These are phyloP conservation scores for Gastrophysa polygoni DNA, from an alignment of 2,888 invertebrate species.

Conservation along the genomic window DNA sequence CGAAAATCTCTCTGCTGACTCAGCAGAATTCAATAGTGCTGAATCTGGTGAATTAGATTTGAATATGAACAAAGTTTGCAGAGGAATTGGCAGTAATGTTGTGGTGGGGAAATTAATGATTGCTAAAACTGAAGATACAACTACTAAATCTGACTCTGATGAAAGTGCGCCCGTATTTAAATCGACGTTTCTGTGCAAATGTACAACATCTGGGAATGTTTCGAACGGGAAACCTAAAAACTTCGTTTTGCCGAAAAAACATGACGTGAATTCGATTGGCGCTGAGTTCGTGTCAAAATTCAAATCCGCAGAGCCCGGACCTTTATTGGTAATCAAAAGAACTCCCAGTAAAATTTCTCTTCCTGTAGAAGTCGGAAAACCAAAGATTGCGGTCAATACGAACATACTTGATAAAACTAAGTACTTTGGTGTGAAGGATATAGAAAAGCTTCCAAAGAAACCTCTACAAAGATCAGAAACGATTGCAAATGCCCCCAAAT, in stretches of 20 bases:
- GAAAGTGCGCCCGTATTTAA: conserved; percentile 14
- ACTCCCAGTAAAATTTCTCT: conserved; percentile 57
- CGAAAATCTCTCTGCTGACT: conserved; percentile 49
- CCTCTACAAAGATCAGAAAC: conserved; percentile 41
- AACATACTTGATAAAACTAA: conserved; percentile 53
- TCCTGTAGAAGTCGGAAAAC: conserved; percentile 55
- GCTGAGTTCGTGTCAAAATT: conserved; percentile 53
- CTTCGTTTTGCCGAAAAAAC: conserved; percentile 50
- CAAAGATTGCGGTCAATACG: conserved; percentile 54
- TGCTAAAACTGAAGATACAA: conserved; percentile 15
- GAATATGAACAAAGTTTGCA: conserved; percentile 41
- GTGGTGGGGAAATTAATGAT: conserved; percentile 43
- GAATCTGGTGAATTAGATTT: conserved; percentile 51
- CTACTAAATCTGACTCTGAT: conserved; percentile 15
- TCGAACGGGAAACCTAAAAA: conserved; percentile 43
- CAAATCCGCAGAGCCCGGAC: conserved; percentile 50
- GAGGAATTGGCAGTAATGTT: conserved; percentile 31
- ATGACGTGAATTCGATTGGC: conserved; percentile 50
- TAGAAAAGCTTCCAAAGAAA: conserved; percentile 23
- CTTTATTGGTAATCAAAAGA: conserved; percentile 55
- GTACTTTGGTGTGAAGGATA: conserved; percentile 53
- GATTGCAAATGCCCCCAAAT: conserved; percentile 24
- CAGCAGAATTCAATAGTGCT: conserved; percentile 54
- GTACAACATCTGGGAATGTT: conserved; percentile 42
- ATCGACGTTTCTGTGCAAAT: conserved; percentile 39